A percentile compares a stretch with the other conserved stretches of the same genome.
phyloP scores from a whole-genome alignment of 2,797 vertebrate genomes.

The Zenarchopterus dispar region DNA sequence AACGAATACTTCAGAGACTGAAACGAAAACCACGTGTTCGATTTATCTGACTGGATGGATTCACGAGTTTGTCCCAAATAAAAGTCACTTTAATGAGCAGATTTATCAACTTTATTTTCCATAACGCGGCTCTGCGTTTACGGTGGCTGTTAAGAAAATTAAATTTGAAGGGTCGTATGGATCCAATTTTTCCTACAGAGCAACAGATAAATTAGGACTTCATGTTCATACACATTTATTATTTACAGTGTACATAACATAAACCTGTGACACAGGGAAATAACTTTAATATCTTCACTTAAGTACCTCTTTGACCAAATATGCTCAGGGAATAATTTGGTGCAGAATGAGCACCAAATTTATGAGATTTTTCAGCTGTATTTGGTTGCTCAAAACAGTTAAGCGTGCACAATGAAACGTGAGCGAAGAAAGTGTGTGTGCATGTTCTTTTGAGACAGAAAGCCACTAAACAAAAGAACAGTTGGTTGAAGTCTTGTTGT shows the following conservation, averaged over 20 bases:
- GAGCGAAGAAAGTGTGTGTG: constrained; percentile 4
- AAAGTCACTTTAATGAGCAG: too few relatives aligned
- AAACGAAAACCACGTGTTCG: constrained; percentile 73
- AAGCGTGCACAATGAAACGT: too few relatives aligned
- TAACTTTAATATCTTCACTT: too few relatives aligned
- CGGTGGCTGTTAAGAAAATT: not conserved
- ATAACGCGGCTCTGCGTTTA: not conserved
- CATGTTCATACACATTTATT: not conserved
- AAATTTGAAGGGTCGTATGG: not conserved
- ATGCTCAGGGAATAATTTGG: too few relatives aligned
- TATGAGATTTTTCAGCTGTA: constrained; percentile 13
- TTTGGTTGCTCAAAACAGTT: constrained; percentile 47
- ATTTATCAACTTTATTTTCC: too few relatives aligned
- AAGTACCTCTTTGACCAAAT: too few relatives aligned
- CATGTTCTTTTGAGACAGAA: constrained; percentile 39
- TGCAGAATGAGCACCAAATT: too few relatives aligned
- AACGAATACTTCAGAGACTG: constrained; percentile 99
- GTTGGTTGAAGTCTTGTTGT: constrained; percentile 69
- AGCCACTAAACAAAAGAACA: constrained; percentile 65
- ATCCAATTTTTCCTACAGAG: not conserved
- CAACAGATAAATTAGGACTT: not conserved
- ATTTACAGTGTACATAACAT: too few relatives aligned
- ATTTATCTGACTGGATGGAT: not conserved
- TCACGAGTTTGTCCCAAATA: too few relatives aligned
- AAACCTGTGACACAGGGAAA: too few relatives aligned